These are phyloP conservation scores for Centruroides sculpturatus DNA, from an alignment of 1,140 invertebrate species.

Conservation along the genomic window DNA sequence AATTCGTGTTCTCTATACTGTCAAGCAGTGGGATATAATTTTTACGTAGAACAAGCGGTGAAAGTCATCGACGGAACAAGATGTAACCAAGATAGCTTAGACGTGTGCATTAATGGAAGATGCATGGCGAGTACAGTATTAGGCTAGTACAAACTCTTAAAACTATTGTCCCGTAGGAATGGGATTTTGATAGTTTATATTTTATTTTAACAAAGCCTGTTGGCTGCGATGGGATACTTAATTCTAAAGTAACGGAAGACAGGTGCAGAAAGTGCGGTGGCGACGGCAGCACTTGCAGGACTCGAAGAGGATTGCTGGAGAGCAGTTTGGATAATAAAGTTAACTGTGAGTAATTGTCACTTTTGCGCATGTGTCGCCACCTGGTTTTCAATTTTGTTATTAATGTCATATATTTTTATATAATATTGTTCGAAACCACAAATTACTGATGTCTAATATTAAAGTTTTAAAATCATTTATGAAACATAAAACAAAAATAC, in stretches of 20 bases:
- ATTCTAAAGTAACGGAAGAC: conserved; percentile 64
- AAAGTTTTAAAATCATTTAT: too few relatives aligned
- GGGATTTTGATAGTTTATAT: not conserved
- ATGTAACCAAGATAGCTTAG: conserved; percentile 53
- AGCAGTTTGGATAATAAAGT: too few relatives aligned
- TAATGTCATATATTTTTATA: too few relatives aligned
- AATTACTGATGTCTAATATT: too few relatives aligned
- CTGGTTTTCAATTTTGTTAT: too few relatives aligned
- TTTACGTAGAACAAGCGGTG: conserved; percentile 53
- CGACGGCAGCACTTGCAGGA: conserved; percentile 62
- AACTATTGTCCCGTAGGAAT: not conserved
- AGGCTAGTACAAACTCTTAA: not conserved
- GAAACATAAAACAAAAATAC: too few relatives aligned
- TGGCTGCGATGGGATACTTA: conserved; percentile 74
- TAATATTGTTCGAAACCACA: too few relatives aligned
- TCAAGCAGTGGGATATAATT: conserved; percentile 47
- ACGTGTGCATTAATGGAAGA: conserved; percentile 65
- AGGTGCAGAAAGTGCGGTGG: conserved; percentile 76
- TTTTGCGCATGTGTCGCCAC: too few relatives aligned
- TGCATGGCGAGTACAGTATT: conserved; percentile 41
- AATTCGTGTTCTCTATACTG: conserved; percentile 64
- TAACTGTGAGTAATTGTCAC: too few relatives aligned
- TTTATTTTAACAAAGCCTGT: conserved; percentile 44
- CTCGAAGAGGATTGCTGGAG: conserved; percentile 40
- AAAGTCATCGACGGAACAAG: conserved; percentile 60